Base-by-base conservation (phyloP, 2,113 vertebrate species). In the Rousettus leschenaultii region DNA sequence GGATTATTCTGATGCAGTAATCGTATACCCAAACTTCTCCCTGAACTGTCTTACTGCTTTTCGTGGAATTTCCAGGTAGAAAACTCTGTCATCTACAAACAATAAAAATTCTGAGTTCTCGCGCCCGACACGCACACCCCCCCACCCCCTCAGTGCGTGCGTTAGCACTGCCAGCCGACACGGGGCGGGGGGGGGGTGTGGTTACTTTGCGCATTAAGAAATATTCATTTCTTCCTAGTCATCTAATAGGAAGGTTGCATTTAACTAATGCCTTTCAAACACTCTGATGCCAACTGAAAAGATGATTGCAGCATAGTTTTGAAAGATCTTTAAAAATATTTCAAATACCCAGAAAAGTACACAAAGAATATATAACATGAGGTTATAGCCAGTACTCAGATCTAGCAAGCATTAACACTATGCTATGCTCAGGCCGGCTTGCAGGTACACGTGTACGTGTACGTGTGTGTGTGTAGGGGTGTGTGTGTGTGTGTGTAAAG, bases 211-310 rank as follows among this genome's bases (percentile, higher is more conserved):
- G 74, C 40, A 40, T 57, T 43, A 55, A 75, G 68, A 97, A 79
- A 57, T 57, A 30, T 19, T 86, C 4, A 61, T 53, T 79, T 71
- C n/a, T 93, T 97, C 61, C 53, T 66, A 35, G 1, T 1, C n/a
- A 43, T 63, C 65, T 51, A 80, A 53, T 75, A n/a, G 66, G 38
- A 91, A 93, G 61, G 19, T 22, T 95, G 33, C 71, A 85, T 84
- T 80, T 84, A 91, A 78, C 4, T 80, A 91, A 48, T 61, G 55
- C 28, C 43, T 87, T 95, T 71, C 21, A 79, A 61, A 16, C 35
- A 68, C 79, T 95, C 57, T 84, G 48, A 74, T 63, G 70, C n/a
- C 85, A 89, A 75, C 18, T 92, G 21, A 92, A 91, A 87, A 84
- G 30, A 78, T 48, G 65, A 88, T 3, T 85, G 35, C 33, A 75